Conservation (phyloP, 2,888 invertebrate genomes). For the Nomada hirtipes region DNA sequence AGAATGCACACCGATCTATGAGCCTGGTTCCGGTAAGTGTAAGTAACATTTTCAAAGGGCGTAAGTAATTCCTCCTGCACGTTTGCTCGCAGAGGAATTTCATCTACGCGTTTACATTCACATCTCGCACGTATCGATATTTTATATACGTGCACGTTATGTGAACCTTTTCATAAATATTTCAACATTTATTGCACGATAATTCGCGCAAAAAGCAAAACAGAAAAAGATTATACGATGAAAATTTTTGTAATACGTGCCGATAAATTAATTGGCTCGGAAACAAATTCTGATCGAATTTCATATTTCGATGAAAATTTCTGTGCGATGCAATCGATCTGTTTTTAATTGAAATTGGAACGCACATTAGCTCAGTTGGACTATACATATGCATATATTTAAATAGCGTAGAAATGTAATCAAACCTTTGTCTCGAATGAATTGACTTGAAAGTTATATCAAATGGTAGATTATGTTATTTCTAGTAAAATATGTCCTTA, state of each 20-base stretch:
- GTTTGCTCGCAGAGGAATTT: constrained; percentile 44
- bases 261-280: no score
- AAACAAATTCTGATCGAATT: no score
- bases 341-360: not conserved
- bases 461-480: not conserved
- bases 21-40: constrained; percentile 90
- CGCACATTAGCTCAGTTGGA: not conserved
- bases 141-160: constrained; percentile 30
- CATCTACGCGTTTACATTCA: constrained; percentile 4
- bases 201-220: not conserved
- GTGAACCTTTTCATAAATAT: not conserved
- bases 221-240: not conserved
- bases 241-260: no score
- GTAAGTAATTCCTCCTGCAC: constrained; percentile 67
- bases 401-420: not conserved
- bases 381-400: not conserved
- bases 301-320: no score
- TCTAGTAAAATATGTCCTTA: constrained; percentile 9
- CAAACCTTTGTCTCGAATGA: not conserved
- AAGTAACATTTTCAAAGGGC: constrained; percentile 66
- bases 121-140: constrained; percentile 27
- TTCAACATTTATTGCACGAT: constrained; percentile 10
- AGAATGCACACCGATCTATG: constrained; percentile 93
- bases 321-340: no score
- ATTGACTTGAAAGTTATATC: not conserved